Base-by-base conservation (phyloP, 2,797 vertebrate species). In the Microcaecilia unicolor region DNA sequence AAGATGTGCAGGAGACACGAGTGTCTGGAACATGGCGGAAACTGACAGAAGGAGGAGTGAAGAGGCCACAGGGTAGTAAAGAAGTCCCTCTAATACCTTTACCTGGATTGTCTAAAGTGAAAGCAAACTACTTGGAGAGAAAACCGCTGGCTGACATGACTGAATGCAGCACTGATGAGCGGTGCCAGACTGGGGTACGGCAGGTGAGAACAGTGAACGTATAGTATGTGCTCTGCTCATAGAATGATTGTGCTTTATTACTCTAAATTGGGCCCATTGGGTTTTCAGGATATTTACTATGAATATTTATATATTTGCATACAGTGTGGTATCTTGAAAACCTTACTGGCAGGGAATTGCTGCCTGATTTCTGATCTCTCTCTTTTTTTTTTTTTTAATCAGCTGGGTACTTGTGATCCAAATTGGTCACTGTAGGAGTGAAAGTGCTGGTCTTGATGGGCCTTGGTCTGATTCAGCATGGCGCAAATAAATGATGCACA, bases 11-110 rank as follows among this genome's bases (percentile, higher is more conserved):
- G 2, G n/a, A 15, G 9, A 11, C 14, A 31, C 17, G 31, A 13
- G 13, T 10, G 38, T 31, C 25, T 4, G 3, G 37, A 17, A 5
- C 1, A 3, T 1, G 22, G 8, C 29, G 4, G 32, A 11, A 9
- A 21, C 19, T 33, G 18, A 2, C 29, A 3, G 6, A 9, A 8
- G 35, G 50, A 4, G 38, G 32, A 19, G 40, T 22, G 6, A 44
- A 50, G 27, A 25, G 15, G 20, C 48, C 17, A 1, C 48, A 48
- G 19, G 42, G 19, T 37, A 31, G 5, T 32, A 71, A 44, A 43
- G 60, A 38, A 21, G 59, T 44, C 6, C 51, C 68, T 15, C 64
- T 81, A 55, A 70, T 72, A 3, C 37, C 75, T 2, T 18, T 60
- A 14, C 64, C 60, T 3, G 40, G 45, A 29, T 69, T 64, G 49